Conservation (phyloP, 2,888 invertebrate species). For the Hirtodrosophila histrioides region DNA sequence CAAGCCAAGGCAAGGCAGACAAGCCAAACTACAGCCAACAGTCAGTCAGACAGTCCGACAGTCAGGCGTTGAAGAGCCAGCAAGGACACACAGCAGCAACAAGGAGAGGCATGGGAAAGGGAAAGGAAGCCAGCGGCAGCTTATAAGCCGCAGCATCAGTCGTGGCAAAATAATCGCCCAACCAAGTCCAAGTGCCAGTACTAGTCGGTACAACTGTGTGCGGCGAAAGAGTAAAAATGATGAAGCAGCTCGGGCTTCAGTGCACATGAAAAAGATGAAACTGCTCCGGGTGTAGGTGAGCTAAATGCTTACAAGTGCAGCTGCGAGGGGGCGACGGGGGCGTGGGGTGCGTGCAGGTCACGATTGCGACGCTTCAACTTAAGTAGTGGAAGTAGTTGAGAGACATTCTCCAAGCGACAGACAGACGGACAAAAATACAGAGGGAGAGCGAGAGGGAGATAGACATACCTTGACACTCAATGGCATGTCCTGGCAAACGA, state of each 20-base stretch:
- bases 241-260: conserved; percentile 59
- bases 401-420: conserved; percentile 11
- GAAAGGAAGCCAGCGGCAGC: conserved; percentile 39
- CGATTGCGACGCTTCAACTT: conserved; percentile 54
- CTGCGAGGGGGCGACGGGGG: neutral
- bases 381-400: conserved; percentile 44
- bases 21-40: conserved; percentile 17
- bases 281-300: conserved; percentile 53
- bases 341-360: conserved; percentile 25
- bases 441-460: conserved; percentile 24
- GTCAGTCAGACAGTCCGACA: conserved; percentile 37
- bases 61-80: conserved; percentile 56
- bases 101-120: conserved; percentile 32
- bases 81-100: conserved; percentile 51
- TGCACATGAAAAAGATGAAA: conserved; percentile 75
- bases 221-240: conserved; percentile 67
- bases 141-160: conserved; percentile 62
- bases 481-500: conserved; percentile 39
- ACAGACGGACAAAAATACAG: conserved; percentile 9
- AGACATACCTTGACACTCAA: conserved; percentile 57
- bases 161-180: conserved; percentile 31
- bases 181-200: conserved; percentile 20
- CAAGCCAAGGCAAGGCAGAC: conserved; percentile 22
- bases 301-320: conserved; percentile 57
- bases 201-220: conserved; percentile 17